Evolutionary conservation across 2,797 vertebrate species (phyloP).

Genomic region (Chiroxiphia lanceolata): DNA sequence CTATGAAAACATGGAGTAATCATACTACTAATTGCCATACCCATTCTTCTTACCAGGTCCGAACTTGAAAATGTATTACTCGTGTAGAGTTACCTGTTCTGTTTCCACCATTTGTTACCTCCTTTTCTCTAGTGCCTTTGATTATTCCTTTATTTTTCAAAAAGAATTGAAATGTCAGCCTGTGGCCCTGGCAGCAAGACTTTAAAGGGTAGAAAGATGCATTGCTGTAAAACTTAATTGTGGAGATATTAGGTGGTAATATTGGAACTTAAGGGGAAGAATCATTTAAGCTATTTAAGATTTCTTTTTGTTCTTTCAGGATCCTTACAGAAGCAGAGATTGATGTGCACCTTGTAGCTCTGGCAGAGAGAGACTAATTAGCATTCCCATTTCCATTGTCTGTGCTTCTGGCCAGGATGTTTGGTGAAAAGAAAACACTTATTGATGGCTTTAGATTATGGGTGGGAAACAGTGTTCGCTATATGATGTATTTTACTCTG

Average conservation of each 20-base stretch:
- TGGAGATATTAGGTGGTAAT: background rate
- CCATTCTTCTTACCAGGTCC: background rate
- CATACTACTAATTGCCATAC: background rate
- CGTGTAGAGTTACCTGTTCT: background rate
- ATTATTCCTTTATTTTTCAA: constrained; percentile 9
- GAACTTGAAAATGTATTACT: background rate
- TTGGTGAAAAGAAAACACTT: constrained; percentile 59
- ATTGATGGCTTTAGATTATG: constrained; percentile 69
- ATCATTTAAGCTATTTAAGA: constrained; percentile 2
- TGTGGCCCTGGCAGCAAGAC: background rate
- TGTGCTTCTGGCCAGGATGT: constrained; percentile 54
- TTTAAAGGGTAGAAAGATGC: background rate
- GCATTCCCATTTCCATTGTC: constrained; percentile 41
- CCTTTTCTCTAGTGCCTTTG: background rate
- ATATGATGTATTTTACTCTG: constrained; percentile 82
- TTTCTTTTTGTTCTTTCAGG: constrained; percentile 76
- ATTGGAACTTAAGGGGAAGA: background rate
- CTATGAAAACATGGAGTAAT: background rate
- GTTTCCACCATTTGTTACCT: background rate
- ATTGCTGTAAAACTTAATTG: background rate
- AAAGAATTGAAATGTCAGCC: background rate
- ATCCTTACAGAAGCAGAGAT: constrained; percentile 94
- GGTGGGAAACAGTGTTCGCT: constrained; percentile 73
- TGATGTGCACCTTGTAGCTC: constrained; percentile 89
- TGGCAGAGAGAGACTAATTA: constrained; percentile 92